phyloP scores from a whole-genome alignment of 2,888 invertebrate genomes.

The Dysmachus trigonus region DNA sequence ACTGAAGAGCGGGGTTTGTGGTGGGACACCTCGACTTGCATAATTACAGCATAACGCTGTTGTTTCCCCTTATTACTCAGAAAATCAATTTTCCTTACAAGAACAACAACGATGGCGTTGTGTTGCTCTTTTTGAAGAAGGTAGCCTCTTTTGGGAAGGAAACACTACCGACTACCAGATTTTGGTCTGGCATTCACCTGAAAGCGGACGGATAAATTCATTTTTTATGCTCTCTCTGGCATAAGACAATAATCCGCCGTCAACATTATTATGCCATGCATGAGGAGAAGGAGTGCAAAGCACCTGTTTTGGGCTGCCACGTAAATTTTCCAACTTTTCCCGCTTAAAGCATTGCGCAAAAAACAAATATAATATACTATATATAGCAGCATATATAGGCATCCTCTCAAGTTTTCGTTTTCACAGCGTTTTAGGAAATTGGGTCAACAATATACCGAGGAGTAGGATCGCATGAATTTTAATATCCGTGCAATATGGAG shows the following conservation, averaged over 20 bases:
- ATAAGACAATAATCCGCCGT: not conserved
- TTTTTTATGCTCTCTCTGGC: not conserved
- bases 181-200: not conserved
- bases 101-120: not conserved
- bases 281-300: not conserved
- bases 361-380: too few species aligned
- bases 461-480: slow-evolving; percentile 6
- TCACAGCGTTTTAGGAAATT: slow-evolving; percentile 23
- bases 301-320: not conserved
- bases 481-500: slow-evolving; percentile 11
- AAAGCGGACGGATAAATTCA: not conserved
- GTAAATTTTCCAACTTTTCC: not conserved
- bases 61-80: not conserved
- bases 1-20: not conserved
- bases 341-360: not conserved
- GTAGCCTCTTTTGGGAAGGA: not conserved
- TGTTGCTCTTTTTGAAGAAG: not conserved
- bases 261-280: not conserved
- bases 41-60: not conserved
- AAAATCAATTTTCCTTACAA: not conserved
- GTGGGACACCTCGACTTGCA: not conserved
- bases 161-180: not conserved
- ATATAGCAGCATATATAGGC: too few species aligned
- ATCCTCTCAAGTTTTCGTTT: not conserved
- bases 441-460: slow-evolving; percentile 9